phyloP scores from a whole-genome alignment of 2,888 invertebrate genomes.

The Melipona bicolor region DNA sequence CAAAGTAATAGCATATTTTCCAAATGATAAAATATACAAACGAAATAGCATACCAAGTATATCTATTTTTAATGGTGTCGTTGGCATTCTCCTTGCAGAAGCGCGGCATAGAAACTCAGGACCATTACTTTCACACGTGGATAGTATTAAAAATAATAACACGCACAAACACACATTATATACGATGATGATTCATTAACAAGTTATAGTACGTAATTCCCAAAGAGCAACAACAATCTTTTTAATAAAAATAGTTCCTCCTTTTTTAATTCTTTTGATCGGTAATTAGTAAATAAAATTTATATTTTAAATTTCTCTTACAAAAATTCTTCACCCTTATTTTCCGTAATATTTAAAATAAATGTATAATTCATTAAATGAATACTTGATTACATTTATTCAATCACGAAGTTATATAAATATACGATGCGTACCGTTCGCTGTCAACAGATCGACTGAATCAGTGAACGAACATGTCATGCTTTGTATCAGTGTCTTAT shows the following conservation, averaged over 20 bases:
- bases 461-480: slow-evolving; percentile 52
- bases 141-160: slow-evolving; percentile 3
- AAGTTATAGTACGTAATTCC: background rate
- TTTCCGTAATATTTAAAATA: background rate
- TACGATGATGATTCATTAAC: background rate
- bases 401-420: slow-evolving; percentile 40
- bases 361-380: background rate
- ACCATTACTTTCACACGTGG: slow-evolving; percentile 20
- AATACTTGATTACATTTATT: slow-evolving; percentile 9
- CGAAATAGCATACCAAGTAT: slow-evolving; percentile 66
- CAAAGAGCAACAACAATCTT: background rate
- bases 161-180: slow-evolving; percentile 26
- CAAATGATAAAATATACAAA: slow-evolving; percentile 29
- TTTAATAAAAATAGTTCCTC: background rate
- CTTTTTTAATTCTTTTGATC: background rate
- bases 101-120: slow-evolving; percentile 31
- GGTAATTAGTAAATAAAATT: background rate
- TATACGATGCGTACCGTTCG: slow-evolving; percentile 62
- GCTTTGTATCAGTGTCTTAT: slow-evolving; percentile 72
- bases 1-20: background rate
- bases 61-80: slow-evolving; percentile 73
- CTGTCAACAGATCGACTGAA: slow-evolving; percentile 72
- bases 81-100: slow-evolving; percentile 68
- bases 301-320: background rate
- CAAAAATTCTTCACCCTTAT: background rate